These are phyloP conservation scores for Lycocerus yunnanus DNA, from an alignment of 2,888 invertebrate genomes.

Conservation along the genomic window DNA sequence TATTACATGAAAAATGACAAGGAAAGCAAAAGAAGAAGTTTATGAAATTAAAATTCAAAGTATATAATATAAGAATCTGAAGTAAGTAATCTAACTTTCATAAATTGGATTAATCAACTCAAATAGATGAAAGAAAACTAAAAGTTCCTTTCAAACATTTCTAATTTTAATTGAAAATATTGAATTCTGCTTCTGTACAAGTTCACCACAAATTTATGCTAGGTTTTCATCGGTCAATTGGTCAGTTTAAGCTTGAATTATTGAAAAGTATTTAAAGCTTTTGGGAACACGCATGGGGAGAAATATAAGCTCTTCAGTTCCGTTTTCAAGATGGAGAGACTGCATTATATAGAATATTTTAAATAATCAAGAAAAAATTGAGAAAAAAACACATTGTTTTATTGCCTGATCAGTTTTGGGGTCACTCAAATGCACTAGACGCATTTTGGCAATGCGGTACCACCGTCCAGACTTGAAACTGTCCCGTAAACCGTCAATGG, in stretches of 20 bases:
- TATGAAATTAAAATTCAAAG: neutral
- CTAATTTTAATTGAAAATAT: neutral
- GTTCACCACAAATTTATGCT: neutral
- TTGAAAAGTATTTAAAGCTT: neutral
- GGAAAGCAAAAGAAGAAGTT: neutral
- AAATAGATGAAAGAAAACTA: neutral
- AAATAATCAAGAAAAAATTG: too few species aligned
- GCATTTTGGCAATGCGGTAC: too few species aligned
- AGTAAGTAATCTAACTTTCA: neutral
- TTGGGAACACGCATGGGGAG: neutral
- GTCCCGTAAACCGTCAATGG: too few species aligned
- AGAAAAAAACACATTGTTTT: too few species aligned
- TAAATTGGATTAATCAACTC: neutral
- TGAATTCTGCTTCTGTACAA: neutral
- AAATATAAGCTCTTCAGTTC: too few species aligned
- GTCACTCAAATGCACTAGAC: too few species aligned
- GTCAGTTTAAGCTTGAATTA: neutral
- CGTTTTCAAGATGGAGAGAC: too few species aligned
- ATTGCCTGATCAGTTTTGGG: too few species aligned
- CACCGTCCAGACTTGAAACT: too few species aligned
- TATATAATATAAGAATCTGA: neutral
- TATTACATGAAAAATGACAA: neutral
- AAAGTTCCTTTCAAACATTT: neutral
- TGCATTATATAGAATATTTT: too few species aligned
- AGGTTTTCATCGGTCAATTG: neutral